phyloP scores from a whole-genome alignment of 2,888 invertebrate species.

The Himalopsyche tibetana region DNA sequence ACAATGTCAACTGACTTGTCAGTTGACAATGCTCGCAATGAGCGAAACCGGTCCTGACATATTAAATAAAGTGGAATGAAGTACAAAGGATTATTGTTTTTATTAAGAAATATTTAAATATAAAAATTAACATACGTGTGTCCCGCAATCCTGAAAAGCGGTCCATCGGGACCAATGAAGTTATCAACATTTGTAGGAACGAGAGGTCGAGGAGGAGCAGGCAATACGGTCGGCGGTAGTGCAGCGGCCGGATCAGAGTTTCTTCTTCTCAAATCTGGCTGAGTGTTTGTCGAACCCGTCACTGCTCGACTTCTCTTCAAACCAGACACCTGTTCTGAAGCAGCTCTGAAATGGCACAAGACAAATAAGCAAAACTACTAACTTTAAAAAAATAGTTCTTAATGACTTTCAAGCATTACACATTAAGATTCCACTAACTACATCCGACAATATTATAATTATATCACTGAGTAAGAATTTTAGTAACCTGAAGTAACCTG shows the following conservation, averaged over 20 bases:
- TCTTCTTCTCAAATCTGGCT: constrained; percentile 78
- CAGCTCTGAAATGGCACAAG: constrained; percentile 67
- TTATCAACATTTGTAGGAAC: constrained; percentile 67
- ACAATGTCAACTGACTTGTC: no score
- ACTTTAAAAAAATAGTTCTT: no score
- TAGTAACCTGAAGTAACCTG: no score
- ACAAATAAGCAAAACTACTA: not conserved
- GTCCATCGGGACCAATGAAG: constrained; percentile 80
- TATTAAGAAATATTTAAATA: no score
- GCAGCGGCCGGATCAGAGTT: constrained; percentile 86
- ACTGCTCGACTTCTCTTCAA: constrained; percentile 64
- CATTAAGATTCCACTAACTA: not conserved
- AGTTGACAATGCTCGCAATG: no score
- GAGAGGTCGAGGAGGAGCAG: constrained; percentile 74
- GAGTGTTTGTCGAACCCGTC: constrained; percentile 53
- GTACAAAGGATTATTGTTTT: no score
- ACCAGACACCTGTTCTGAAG: constrained; percentile 69
- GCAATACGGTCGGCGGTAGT: constrained; percentile 69
- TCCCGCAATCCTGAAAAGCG: constrained; percentile 83
- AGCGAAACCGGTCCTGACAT: no score
- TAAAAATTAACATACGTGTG: constrained; percentile 74
- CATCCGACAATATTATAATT: not conserved
- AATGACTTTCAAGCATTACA: no score
- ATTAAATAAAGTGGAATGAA: no score
- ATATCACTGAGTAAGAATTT: no score